These are phyloP conservation scores for Ips nitidus DNA, from an alignment of 1,140 invertebrate species.

Conservation along the genomic window DNA sequence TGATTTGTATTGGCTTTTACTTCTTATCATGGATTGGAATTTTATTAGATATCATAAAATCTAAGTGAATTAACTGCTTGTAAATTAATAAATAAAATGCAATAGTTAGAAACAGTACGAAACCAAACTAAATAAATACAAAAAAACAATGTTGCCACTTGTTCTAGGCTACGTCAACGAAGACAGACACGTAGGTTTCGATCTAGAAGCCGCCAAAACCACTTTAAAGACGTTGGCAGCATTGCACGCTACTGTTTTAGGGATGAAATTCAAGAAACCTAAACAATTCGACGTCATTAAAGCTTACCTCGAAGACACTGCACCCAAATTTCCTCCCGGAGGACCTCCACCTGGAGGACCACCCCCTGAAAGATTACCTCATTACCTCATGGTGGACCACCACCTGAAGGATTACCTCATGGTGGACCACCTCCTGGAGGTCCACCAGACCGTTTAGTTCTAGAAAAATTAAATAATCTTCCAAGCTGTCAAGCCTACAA, in stretches of 20 bases:
- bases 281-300: constrained; percentile 53
- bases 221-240: constrained; percentile 56
- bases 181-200: constrained; percentile 55
- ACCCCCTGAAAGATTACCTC: no score
- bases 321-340: neutral
- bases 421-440: neutral
- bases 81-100: neutral
- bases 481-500: neutral
- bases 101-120: no score
- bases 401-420: no score
- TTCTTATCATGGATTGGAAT: no score
- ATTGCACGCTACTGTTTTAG: constrained; percentile 62
- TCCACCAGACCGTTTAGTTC: neutral
- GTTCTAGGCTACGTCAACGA: constrained; percentile 53
- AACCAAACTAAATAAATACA: no score
- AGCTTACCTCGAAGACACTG: constrained; percentile 43
- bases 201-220: constrained; percentile 54
- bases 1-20: no score
- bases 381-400: no score
- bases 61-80: no score
- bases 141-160: neutral
- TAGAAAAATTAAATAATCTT: neutral
- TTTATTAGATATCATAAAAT: no score
- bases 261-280: constrained; percentile 55
- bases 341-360: neutral